These are phyloP conservation scores for Andrena bucephala DNA, from an alignment of 2,888 invertebrate species.

Conservation along the genomic window DNA sequence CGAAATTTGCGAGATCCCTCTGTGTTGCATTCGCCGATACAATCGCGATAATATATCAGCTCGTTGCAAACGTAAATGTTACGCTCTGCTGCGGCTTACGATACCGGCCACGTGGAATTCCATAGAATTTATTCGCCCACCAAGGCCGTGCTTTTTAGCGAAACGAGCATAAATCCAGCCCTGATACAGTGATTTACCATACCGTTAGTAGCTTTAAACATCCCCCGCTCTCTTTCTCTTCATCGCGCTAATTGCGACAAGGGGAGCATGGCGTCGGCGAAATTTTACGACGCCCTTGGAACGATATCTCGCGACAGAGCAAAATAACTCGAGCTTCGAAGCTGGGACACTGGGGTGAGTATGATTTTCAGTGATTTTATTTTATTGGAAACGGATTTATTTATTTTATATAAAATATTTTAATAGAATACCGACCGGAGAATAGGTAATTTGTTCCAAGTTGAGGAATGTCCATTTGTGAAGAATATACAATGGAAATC, in stretches of 20 bases:
- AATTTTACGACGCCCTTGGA: constrained; percentile 33
- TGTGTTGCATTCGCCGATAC: constrained; percentile 49
- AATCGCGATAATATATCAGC: constrained; percentile 66
- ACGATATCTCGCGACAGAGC: constrained; percentile 2
- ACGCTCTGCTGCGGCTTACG: constrained; percentile 55
- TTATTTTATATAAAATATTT: no score
- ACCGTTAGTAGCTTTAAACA: constrained; percentile 10
- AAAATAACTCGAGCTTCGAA: no score
- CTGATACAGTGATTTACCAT: constrained; percentile 44
- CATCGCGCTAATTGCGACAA: constrained; percentile 22
- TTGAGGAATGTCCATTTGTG: no score
- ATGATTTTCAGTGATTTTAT: no score
- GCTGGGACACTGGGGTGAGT: no score
- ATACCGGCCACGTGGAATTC: constrained; percentile 52
- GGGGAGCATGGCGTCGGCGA: not conserved
- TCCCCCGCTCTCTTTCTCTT: not conserved
- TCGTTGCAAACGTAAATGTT: constrained; percentile 56
- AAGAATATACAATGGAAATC: no score
- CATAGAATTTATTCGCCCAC: constrained; percentile 56
- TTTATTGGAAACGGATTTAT: no score
- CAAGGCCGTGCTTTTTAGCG: constrained; percentile 34
- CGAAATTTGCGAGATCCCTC: constrained; percentile 38
- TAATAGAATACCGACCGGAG: no score
- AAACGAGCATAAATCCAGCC: constrained; percentile 34
- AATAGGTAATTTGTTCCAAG: no score